Evolutionary conservation across 2,888 invertebrate species (phyloP).

Genomic region (Erpobdella octoculata): DNA sequence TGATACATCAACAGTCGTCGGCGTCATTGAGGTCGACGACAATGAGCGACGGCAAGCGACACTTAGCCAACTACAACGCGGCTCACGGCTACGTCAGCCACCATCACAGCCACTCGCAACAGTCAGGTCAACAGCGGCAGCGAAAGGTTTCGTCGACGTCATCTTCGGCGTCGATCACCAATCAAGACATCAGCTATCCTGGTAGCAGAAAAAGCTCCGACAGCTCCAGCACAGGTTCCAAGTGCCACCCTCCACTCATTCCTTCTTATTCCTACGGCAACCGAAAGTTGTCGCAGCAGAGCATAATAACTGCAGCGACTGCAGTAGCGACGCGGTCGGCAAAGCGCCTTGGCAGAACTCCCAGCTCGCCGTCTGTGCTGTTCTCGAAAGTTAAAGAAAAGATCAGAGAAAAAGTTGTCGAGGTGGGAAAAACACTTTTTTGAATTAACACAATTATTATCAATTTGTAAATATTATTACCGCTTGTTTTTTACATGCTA

Average conservation of each 20-base stretch:
- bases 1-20: background rate
- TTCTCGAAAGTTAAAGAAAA: constrained; percentile 38
- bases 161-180: background rate
- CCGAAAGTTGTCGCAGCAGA: background rate
- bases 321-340: background rate
- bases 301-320: background rate
- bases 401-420: constrained; percentile 37
- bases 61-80: background rate
- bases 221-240: background rate
- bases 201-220: background rate
- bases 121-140: background rate
- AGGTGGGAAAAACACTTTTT: background rate
- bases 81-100: background rate
- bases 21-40: background rate
- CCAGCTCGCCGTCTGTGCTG: constrained; percentile 34
- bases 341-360: constrained; percentile 26
- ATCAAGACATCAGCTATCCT: background rate
- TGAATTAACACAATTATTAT: too few relatives aligned
- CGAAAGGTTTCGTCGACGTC: background rate
- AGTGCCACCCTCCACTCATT: background rate
- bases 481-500: constrained; percentile 20
- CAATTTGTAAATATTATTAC: background rate
- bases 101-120: background rate
- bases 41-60: constrained; percentile 1
- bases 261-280: background rate